Percentiles rank a stretch among this genome's conserved stretches.
Evolutionary conservation across 2,888 invertebrate species (phyloP).

Genomic region (Plagiodera versicolora): DNA sequence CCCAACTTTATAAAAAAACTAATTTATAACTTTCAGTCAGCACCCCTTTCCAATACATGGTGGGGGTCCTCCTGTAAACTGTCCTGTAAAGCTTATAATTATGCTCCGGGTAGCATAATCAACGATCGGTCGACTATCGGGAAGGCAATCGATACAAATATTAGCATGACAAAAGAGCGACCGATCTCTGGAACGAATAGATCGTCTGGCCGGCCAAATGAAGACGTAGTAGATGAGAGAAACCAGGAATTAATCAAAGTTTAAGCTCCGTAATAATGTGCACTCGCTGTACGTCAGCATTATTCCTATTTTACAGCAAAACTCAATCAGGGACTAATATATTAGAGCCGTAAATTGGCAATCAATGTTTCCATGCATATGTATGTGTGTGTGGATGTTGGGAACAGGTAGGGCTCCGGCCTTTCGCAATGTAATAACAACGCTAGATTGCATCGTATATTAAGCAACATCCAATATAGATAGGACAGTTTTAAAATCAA

Average conservation of each 20-base stretch:
- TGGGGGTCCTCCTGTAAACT: too few species aligned
- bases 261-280: constrained; percentile 57
- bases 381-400: constrained; percentile 46
- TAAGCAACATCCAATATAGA: constrained; percentile 56
- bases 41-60: too few species aligned
- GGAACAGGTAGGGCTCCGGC: constrained; percentile 34
- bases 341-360: constrained; percentile 59
- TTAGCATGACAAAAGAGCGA: constrained; percentile 24
- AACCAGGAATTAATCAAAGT: constrained; percentile 56
- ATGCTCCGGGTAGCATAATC: neutral
- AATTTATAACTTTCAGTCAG: too few species aligned
- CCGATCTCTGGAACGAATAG: constrained; percentile 15
- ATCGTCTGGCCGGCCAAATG: constrained; percentile 32
- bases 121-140: neutral
- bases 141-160: neutral
- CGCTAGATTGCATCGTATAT: constrained; percentile 57
- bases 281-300: constrained; percentile 55
- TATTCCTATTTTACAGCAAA: constrained; percentile 58
- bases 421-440: constrained; percentile 52
- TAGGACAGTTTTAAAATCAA: constrained; percentile 57
- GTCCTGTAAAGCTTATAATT: too few species aligned
- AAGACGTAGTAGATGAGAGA: constrained; percentile 40
- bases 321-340: constrained; percentile 59
- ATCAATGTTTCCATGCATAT: constrained; percentile 59
- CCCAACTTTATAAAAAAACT: too few species aligned